Percentiles rank a stretch among this genome's conserved stretches.
phyloP scores from a whole-genome alignment of 2,113 vertebrate species.

The Nibea albiflora region DNA sequence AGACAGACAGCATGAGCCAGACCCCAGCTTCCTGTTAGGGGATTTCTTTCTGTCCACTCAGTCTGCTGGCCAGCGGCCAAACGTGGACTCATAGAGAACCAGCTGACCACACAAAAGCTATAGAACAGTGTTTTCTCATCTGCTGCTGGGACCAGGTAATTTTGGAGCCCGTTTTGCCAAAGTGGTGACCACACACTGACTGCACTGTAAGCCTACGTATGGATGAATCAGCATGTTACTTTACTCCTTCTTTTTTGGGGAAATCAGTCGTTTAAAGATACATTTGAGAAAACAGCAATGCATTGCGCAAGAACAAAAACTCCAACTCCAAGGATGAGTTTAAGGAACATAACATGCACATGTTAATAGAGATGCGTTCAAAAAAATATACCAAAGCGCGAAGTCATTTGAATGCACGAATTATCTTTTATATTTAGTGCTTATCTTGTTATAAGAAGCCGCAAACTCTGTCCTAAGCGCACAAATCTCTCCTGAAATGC shows the following conservation, averaged over 20 bases:
- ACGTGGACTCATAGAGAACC: slow-evolving; percentile 39
- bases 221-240: background rate
- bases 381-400: slow-evolving; percentile 12
- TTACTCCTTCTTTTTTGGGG: background rate
- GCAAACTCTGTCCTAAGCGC: background rate
- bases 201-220: slow-evolving; percentile 1
- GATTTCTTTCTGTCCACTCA: slow-evolving; percentile 22
- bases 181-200: slow-evolving; percentile 7
- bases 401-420: background rate
- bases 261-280: background rate
- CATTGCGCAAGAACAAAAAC: background rate
- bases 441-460: background rate
- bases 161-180: background rate
- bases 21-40: slow-evolving; percentile 58
- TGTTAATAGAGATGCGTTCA: slow-evolving; percentile 2
- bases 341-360: background rate
- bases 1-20: slow-evolving; percentile 38
- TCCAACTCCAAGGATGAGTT: background rate
- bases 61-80: slow-evolving; percentile 43
- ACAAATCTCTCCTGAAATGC: background rate
- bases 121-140: background rate
- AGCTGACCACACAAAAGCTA: slow-evolving; percentile 25
- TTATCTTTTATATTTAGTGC: background rate
- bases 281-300: background rate
- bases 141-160: background rate